Base-by-base conservation (phyloP, 2,797 vertebrate species). In the Manis javanica region DNA sequence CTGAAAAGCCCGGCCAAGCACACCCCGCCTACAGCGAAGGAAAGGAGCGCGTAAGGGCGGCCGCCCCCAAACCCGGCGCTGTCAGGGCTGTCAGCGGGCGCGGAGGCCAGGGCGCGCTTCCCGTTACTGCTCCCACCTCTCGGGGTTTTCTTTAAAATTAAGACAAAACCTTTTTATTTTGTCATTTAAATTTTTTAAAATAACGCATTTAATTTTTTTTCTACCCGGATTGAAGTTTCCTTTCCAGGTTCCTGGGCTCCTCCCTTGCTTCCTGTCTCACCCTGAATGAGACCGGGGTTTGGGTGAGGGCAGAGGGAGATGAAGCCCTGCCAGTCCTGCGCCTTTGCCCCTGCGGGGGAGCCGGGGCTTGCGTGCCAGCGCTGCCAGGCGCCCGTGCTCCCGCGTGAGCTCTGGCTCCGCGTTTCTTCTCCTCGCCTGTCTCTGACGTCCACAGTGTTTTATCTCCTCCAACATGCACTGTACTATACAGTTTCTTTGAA, bases 151-250 rank as follows among this genome's bases (percentile, higher is more conserved):
- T 78, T 66, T 88, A 64, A 87, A 61, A 69, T 51, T 21, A 71
- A 78, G 57, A 74, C 39, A n/a, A n/a, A 13, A 34, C 12, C 34
- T 31, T 6, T 72, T 64, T 7, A 39, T 85, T 93, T 87, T 71
- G 24, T 69, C 61, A 64, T 31, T 68, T 74, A 31, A 51, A 64
- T 13, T 1, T 39, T 82, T 75, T 84, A 79, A 63, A 46, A 46
- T 55, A 69, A 51, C 66, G 11, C 21, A 64, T 79, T 74, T 91
- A 87, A 34, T 61, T 49, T 59, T 94, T 91, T 51, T 63, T 63
- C 18, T 14, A 6, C 10, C 2, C 42, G 55, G 31, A 72, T 53
- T 91, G 74, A 61, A 31, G 9, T 71, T 83, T 6, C 61, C 68
- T 86, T 89, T 87, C 68, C 49, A 46, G 46, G 46, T 46, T 46